A percentile compares a stretch with the other conserved stretches of the same genome.
Evolutionary conservation across 2,888 invertebrate genomes (phyloP).

Genomic region (Ochropleura plecta): DNA sequence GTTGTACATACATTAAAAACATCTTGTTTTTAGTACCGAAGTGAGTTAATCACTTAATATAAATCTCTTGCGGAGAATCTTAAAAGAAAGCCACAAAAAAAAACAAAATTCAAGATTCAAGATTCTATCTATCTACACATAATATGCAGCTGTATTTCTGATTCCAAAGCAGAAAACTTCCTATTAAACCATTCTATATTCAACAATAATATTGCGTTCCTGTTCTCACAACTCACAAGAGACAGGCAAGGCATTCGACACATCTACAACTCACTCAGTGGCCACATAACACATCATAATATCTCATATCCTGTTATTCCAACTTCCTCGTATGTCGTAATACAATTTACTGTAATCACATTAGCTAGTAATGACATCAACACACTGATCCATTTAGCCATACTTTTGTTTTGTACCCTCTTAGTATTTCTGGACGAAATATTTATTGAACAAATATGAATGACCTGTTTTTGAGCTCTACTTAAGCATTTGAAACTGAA

Average conservation of each 20-base stretch:
- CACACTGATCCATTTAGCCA: constrained; percentile 56
- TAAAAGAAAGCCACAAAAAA: not conserved
- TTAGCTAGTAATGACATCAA: constrained; percentile 84
- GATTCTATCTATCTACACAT: not conserved
- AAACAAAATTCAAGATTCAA: not conserved
- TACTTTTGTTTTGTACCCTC: constrained; percentile 42
- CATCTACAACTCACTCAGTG: constrained; percentile 44
- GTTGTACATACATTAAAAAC: constrained; percentile 22
- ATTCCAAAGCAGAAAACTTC: not conserved
- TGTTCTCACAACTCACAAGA: not conserved
- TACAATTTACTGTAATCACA: constrained; percentile 85
- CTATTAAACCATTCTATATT: not conserved
- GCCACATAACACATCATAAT: constrained; percentile 71
- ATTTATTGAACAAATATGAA: constrained; percentile 2
- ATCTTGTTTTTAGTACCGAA: constrained; percentile 32
- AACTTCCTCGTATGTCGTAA: constrained; percentile 80
- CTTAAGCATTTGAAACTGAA: constrained; percentile 3
- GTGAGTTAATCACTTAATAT: constrained; percentile 14
- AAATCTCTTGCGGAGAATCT: constrained; percentile 7
- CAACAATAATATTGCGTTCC: not conserved
- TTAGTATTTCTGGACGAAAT: constrained; percentile 1
- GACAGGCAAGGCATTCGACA: constrained; percentile 22
- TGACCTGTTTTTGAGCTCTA: not conserved
- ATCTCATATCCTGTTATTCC: constrained; percentile 77
- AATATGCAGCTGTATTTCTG: not conserved